phyloP scores from a whole-genome alignment of 2,113 vertebrate species.

The Geococcyx californianus region DNA sequence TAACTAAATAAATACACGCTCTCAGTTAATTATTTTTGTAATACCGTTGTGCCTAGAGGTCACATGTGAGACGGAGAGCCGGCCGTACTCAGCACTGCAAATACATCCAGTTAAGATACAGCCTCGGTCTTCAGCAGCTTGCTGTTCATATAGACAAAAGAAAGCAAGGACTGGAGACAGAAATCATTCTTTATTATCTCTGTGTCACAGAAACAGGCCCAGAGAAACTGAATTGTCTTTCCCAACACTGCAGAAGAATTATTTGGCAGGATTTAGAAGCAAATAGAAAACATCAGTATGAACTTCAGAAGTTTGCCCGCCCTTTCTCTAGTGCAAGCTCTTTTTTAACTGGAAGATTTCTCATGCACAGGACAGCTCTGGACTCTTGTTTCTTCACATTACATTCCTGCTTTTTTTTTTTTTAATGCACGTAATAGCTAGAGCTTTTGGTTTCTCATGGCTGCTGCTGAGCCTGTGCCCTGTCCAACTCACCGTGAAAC shows the following conservation, averaged over 20 bases:
- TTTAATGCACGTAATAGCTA: fast-evolving
- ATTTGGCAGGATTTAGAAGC: neutral
- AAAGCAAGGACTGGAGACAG: neutral
- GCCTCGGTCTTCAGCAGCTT: neutral
- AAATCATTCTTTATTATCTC: slow-evolving; percentile 7
- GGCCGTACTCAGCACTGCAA: neutral
- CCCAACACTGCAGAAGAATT: neutral
- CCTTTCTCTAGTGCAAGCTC: neutral
- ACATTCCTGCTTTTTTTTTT: neutral
- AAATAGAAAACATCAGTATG: neutral
- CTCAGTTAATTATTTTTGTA: slow-evolving; percentile 7
- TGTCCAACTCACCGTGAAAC: neutral
- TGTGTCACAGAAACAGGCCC: neutral
- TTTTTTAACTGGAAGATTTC: neutral
- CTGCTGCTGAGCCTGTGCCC: neutral
- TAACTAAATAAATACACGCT: slow-evolving; percentile 35
- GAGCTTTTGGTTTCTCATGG: neutral
- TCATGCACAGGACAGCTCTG: neutral
- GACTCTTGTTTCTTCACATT: neutral
- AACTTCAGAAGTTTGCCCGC: fast-evolving
- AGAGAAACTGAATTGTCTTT: slow-evolving; percentile 15
- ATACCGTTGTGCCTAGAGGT: neutral
- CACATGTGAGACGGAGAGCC: neutral
- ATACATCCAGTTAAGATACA: neutral
- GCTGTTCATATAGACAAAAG: neutral